Conservation (phyloP, 2,113 vertebrate genomes). For the Zapornia atra region DNA sequence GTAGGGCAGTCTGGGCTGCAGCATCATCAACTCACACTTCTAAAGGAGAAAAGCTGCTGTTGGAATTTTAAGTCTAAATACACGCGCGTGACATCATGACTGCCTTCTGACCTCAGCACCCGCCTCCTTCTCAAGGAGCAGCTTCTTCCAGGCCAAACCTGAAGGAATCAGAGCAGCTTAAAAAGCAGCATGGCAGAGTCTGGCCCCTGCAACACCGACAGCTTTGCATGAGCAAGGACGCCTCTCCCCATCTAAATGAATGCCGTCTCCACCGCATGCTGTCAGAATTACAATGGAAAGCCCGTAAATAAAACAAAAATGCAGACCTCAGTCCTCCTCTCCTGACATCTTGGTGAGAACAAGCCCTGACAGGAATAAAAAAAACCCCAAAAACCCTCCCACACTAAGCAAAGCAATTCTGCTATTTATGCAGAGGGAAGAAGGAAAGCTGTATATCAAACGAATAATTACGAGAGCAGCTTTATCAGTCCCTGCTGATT, state of each 20-base stretch:
- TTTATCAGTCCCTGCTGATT: conserved; percentile 69
- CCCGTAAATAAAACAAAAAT: conserved; percentile 41
- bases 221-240: neutral
- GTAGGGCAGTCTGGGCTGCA: neutral
- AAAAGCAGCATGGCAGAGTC: neutral
- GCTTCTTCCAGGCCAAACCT: neutral
- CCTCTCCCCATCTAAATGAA: neutral
- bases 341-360: conserved; percentile 39
- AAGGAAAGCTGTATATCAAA: conserved; percentile 69
- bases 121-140: neutral
- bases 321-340: conserved; percentile 48
- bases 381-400: neutral
- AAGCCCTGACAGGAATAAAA: conserved; percentile 51
- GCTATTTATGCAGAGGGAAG: conserved; percentile 47
- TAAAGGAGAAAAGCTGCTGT: neutral
- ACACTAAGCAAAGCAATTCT: conserved; percentile 36
- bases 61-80: neutral
- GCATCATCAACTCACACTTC: neutral
- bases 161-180: neutral
- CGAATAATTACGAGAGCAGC: conserved; percentile 62
- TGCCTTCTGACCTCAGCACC: neutral
- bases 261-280: neutral
- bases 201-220: neutral
- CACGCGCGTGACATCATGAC: rapidly evolving
- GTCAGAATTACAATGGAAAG: conserved; percentile 27